phyloP scores from a whole-genome alignment of 2,888 invertebrate genomes.

The Drosophila maculinotata region DNA sequence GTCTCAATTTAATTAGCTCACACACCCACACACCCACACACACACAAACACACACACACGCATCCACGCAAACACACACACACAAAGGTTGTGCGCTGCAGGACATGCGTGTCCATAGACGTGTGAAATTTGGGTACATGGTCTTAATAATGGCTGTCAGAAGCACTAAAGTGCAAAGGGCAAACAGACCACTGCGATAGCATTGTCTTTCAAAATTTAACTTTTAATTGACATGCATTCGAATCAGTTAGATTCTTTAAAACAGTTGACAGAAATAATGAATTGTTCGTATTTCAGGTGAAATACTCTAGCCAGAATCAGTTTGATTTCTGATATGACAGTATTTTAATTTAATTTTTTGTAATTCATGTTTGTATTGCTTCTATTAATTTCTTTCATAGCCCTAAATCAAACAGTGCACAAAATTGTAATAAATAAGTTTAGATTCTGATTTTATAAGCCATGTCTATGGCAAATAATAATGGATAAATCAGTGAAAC shows the following conservation, averaged over 20 bases:
- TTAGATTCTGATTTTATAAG: no score
- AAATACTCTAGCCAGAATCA: not conserved
- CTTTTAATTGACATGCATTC: slow-evolving; percentile 1
- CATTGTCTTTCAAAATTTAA: not conserved
- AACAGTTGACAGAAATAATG: not conserved
- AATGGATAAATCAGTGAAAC: no score
- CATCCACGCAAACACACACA: not conserved
- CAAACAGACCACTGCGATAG: not conserved
- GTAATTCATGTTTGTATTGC: no score
- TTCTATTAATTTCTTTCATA: no score
- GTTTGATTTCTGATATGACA: no score
- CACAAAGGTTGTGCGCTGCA: not conserved
- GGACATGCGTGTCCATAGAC: not conserved
- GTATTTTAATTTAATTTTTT: no score
- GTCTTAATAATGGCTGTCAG: not conserved
- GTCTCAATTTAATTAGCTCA: slow-evolving; percentile 9
- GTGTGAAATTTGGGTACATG: not conserved
- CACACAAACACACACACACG: not conserved
- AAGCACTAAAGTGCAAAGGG: not conserved
- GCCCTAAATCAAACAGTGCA: no score
- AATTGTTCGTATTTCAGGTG: not conserved
- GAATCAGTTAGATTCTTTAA: not conserved
- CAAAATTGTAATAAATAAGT: no score
- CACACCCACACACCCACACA: not conserved
- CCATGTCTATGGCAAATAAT: no score